Evolutionary conservation across 2,888 invertebrate species (phyloP).

Genomic region (Ormyrus pomaceus): DNA sequence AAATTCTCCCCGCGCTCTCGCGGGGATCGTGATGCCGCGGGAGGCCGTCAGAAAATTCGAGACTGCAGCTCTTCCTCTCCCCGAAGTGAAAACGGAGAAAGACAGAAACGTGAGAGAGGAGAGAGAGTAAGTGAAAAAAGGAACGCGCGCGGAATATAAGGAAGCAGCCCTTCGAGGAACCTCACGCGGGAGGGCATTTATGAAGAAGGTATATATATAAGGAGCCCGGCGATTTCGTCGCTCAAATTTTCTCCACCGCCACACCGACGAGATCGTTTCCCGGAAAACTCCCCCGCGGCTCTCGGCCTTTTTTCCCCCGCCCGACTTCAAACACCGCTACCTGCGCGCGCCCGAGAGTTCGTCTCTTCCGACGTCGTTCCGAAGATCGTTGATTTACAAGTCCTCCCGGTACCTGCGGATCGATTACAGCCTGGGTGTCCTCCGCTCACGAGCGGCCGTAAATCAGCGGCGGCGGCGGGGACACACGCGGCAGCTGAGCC

Average conservation of each 20-base stretch:
- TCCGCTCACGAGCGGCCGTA: too few relatives aligned
- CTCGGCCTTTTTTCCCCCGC: background rate
- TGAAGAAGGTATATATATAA: conserved; percentile 16
- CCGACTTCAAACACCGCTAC: background rate
- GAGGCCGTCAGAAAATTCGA: too few relatives aligned
- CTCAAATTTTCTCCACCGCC: background rate
- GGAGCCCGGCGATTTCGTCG: conserved; percentile 16
- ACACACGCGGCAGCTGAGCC: too few relatives aligned
- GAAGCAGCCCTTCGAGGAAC: conserved; percentile 44
- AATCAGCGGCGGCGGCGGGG: too few relatives aligned
- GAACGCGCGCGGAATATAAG: conserved; percentile 40
- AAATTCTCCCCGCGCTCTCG: too few relatives aligned
- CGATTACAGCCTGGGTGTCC: too few relatives aligned
- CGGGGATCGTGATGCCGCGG: too few relatives aligned
- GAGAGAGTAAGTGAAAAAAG: conserved; percentile 38
- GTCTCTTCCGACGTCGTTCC: too few relatives aligned
- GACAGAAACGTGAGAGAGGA: conserved; percentile 34
- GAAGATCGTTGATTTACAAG: too few relatives aligned
- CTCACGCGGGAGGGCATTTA: conserved; percentile 43
- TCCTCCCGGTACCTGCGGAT: too few relatives aligned
- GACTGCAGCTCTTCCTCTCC: background rate
- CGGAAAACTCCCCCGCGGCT: too few relatives aligned
- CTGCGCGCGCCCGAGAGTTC: too few relatives aligned
- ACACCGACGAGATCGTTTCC: background rate
- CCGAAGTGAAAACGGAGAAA: conserved; percentile 35